Percentiles rank a stretch among this genome's conserved stretches.
Conservation (phyloP, 2,888 invertebrate genomes). For the Graphium colonna region DNA sequence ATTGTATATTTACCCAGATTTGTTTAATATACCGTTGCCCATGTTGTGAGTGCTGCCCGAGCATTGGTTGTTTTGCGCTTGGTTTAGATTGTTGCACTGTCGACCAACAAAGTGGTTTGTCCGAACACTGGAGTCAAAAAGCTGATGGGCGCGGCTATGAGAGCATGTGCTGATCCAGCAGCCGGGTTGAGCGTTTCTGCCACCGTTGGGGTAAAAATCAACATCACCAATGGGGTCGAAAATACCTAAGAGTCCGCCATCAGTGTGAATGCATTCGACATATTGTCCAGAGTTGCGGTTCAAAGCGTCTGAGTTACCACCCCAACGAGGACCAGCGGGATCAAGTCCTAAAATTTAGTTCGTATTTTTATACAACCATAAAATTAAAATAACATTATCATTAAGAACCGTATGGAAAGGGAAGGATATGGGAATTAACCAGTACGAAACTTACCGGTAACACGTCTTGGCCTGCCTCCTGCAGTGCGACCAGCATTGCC, state of each 20-base stretch:
- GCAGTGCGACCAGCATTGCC: slow-evolving; percentile 53
- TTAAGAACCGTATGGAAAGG: no score
- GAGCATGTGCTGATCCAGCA: no score
- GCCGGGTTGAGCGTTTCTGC: no score
- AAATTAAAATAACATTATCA: no score
- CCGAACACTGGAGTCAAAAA: slow-evolving; percentile 38
- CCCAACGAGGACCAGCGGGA: slow-evolving; percentile 48
- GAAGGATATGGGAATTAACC: no score
- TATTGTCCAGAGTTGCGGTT: slow-evolving; percentile 34
- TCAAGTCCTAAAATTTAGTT: slow-evolving; percentile 41
- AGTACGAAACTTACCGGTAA: slow-evolving; percentile 53
- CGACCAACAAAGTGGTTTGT: slow-evolving; percentile 36
- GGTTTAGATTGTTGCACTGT: slow-evolving; percentile 31
- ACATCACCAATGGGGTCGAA: slow-evolving; percentile 35
- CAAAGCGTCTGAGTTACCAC: slow-evolving; percentile 35
- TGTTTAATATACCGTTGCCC: slow-evolving; percentile 34
- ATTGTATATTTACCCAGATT: slow-evolving; percentile 35
- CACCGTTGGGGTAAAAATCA: slow-evolving; percentile 47
- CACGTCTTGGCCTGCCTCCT: slow-evolving; percentile 38
- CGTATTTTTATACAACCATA: no score
- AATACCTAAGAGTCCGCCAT: slow-evolving; percentile 39
- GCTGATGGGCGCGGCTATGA: slow-evolving; percentile 34
- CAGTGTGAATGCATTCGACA: slow-evolving; percentile 44
- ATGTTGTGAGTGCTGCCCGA: slow-evolving; percentile 30
- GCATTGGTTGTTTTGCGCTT: slow-evolving; percentile 34